phyloP scores from a whole-genome alignment of 2,888 invertebrate species.

The Coelopa pilipes region DNA sequence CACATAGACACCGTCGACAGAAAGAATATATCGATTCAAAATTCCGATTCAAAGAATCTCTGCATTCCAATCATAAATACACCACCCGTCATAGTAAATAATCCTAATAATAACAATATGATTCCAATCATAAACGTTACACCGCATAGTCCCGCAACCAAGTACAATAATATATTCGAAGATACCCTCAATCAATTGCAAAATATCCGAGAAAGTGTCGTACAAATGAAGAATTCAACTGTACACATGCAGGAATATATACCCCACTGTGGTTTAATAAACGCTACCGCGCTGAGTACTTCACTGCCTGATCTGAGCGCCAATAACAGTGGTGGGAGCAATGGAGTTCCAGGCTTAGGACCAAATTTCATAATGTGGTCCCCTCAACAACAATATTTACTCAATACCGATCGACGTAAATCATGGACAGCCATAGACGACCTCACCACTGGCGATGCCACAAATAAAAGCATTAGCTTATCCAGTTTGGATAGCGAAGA shows the following conservation, averaged over 20 bases:
- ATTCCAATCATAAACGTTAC: constrained; percentile 90
- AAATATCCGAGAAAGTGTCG: constrained; percentile 66
- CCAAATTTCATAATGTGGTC: constrained; percentile 60
- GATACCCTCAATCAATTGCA: constrained; percentile 66
- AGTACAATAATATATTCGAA: constrained; percentile 74
- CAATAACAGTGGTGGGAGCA: constrained; percentile 49
- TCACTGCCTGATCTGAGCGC: constrained; percentile 64
- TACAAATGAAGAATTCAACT: constrained; percentile 67
- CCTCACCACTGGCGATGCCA: constrained; percentile 70
- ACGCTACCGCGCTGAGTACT: constrained; percentile 56
- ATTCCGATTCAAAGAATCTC: constrained; percentile 49
- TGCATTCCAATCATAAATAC: constrained; percentile 63
- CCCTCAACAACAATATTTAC: constrained; percentile 60
- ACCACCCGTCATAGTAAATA: constrained; percentile 45
- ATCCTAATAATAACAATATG: constrained; percentile 63
- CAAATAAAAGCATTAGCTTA: constrained; percentile 73
- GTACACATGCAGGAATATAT: constrained; percentile 60
- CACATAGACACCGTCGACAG: constrained; percentile 17
- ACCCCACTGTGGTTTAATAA: constrained; percentile 57
- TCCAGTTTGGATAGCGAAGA: constrained; percentile 89
- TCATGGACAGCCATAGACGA: constrained; percentile 91
- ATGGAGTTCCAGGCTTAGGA: constrained; percentile 9
- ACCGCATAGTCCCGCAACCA: constrained; percentile 85
- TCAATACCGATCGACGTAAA: constrained; percentile 72
- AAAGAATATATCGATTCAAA: background rate